Evolutionary conservation across 2,113 vertebrate species (phyloP), one percentile per base, ranked within the genome.

Genomic region (Gopherus evgoodei): DNA sequence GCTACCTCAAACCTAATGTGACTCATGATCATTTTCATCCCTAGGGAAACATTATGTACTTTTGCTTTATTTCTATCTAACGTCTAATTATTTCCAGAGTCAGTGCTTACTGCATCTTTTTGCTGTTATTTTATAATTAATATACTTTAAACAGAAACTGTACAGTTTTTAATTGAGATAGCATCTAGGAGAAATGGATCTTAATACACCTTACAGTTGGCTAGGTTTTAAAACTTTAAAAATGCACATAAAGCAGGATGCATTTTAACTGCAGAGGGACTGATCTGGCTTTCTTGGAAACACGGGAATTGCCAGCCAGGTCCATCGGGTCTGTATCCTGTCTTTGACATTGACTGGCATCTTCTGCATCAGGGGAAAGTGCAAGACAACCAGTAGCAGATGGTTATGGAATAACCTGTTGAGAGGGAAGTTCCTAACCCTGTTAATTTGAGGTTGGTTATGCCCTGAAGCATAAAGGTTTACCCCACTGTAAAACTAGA

Each of bases 81-180:
- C 8, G 22, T 44, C 0, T 38, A 44, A 0, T 19, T 42, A 24
- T 53, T 92, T 76, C 49, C 19, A 19, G 5, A 31, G 38, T 42
- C 38, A 44, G 38, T 2, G 44, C 35, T 76, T 76, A 10, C 22
- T 50, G 59, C 9, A n/a, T 38, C 31, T n/a, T n/a, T 25, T 72
- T 17, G 8, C 38, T 22, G 8, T 4, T 22, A 75, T 7, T 24
- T 1, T 31, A 81, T 24, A 0, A 0, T 56, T 12, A 44, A 76
- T 8, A 14, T 0, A 25, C 21, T 69, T 78, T 5, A 22, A 11
- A 53, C 25, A 50, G 86, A 19, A 89, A 2, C 3, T 11, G 1
- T 9, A 31, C 11, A 6, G 22, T 29, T 21, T 50, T 12, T 44
- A 49, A 19, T 24, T 72, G 31, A 1, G 50, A 3, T 3, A 22